Evolutionary conservation across 2,888 invertebrate species (phyloP), one percentile per base, ranked within the genome.

Genomic region (Hirudinaria manillensis): DNA sequence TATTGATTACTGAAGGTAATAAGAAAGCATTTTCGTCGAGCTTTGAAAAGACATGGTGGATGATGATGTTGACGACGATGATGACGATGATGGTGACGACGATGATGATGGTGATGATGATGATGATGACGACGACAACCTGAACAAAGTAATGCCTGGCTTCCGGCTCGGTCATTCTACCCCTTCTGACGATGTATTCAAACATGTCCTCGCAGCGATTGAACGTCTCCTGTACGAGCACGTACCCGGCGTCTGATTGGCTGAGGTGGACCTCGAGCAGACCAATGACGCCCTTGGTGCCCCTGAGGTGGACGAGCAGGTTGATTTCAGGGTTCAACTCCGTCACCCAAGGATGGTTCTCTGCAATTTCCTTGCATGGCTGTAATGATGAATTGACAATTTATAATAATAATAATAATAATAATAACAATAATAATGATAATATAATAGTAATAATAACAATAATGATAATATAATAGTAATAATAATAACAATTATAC

Each of bases 31-130:
- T 21, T 21, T 53, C 13, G 21, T 53, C 53, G 53, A 53, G 21
- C 13, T 53, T 53, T 53, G 21, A 16, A 21, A 53, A 16, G 53
- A 53, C 21, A 53, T 16, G 13, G 53, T 16, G 13, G 53, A 68
- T 10, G 13, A 34, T 68, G 32, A 68, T 68, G 32, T 21, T 68
- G 32, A 68, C 10, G 32, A 68, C 34, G 21, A 68, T 29, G 13
- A 68, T 34, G 13, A 29, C 34, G 32, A 68, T 10, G 7, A 68
- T 68, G 21, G 34, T 27, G 13, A 68, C 34, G 68, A 68, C 34
- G 68, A 68, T 68, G 34, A 29, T 68, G 68, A 27, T 68, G 68
- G 21, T 13, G 68, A 29, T 68, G 68, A 21, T 34, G 21, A 29
- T 27, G 32, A 68, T 68, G 32, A 29, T 68, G 21, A 21, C 34